These are phyloP conservation scores for Eretmochelys imbricata DNA, from an alignment of 2,113 vertebrate genomes.

Conservation along the genomic window DNA sequence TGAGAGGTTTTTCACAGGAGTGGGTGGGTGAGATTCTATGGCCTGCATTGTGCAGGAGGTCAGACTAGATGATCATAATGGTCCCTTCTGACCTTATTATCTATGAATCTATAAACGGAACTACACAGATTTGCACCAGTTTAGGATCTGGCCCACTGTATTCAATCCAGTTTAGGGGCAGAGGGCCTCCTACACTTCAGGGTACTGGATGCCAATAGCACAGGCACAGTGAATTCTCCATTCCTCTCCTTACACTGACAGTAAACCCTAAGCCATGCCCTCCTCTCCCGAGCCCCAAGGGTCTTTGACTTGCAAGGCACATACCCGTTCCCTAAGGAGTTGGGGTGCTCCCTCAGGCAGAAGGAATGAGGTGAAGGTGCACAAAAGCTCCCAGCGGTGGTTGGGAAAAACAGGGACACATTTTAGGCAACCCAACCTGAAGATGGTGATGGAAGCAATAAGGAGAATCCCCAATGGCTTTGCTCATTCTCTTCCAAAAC, in stretches of 20 bases:
- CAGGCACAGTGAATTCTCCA: not conserved
- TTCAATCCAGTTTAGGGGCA: not conserved
- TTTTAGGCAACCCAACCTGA: not conserved
- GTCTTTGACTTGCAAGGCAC: not conserved
- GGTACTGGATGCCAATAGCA: not conserved
- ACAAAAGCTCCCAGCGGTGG: not conserved
- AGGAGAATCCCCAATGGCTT: not conserved
- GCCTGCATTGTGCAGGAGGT: too few relatives aligned
- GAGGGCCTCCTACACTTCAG: not conserved
- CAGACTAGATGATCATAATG: too few relatives aligned
- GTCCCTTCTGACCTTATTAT: too few relatives aligned
- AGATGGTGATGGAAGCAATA: not conserved
- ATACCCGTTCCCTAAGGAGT: not conserved
- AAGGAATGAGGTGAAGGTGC: not conserved
- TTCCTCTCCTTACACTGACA: not conserved
- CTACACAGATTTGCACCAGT: fast-evolving
- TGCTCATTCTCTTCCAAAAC: not conserved
- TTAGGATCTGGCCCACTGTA: not conserved
- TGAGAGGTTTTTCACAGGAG: too few relatives aligned
- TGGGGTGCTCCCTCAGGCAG: not conserved
- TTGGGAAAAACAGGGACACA: not conserved
- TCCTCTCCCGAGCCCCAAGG: not conserved
- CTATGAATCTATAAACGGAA: not conserved
- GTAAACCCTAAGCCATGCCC: not conserved
- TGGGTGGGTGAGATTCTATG: too few relatives aligned